A percentile compares a stretch with the other conserved stretches of the same genome.
These are phyloP conservation scores for Brachyptera putata DNA, from an alignment of 2,888 invertebrate genomes.

Conservation along the genomic window DNA sequence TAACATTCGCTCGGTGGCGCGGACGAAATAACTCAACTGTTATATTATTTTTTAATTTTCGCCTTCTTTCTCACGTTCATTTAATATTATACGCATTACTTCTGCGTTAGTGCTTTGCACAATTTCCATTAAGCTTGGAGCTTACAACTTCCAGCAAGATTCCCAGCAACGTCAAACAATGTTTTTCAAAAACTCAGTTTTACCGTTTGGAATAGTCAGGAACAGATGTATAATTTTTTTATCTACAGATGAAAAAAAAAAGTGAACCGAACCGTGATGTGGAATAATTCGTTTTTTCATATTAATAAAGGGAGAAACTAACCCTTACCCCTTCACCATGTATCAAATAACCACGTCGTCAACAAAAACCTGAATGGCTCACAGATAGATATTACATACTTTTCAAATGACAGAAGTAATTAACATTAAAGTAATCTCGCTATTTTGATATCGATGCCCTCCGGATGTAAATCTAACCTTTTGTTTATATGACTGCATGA, in stretches of 20 bases:
- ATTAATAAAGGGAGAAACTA: no score
- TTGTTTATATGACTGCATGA: no score
- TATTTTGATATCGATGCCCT: no score
- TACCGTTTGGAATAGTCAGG: neutral
- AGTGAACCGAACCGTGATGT: neutral
- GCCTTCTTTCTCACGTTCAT: constrained; percentile 7
- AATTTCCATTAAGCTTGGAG: constrained; percentile 17
- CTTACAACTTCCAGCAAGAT: neutral
- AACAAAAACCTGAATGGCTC: no score
- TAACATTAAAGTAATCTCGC: no score
- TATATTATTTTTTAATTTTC: constrained; percentile 14
- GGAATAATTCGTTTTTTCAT: constrained; percentile 10
- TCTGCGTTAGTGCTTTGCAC: constrained; percentile 10
- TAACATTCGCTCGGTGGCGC: no score
- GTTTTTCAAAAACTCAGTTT: no score
- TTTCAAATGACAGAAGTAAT: no score
- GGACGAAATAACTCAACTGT: neutral
- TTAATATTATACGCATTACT: constrained; percentile 8
- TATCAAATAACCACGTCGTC: no score
- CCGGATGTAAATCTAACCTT: no score
- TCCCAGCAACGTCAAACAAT: constrained; percentile 4
- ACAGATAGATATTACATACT: no score
- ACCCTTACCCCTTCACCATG: no score
- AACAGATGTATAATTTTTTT: constrained; percentile 16
- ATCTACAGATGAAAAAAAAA: constrained; percentile 2